Base-by-base conservation (phyloP, 1,140 invertebrate species). In the Ectropis grisescens region DNA sequence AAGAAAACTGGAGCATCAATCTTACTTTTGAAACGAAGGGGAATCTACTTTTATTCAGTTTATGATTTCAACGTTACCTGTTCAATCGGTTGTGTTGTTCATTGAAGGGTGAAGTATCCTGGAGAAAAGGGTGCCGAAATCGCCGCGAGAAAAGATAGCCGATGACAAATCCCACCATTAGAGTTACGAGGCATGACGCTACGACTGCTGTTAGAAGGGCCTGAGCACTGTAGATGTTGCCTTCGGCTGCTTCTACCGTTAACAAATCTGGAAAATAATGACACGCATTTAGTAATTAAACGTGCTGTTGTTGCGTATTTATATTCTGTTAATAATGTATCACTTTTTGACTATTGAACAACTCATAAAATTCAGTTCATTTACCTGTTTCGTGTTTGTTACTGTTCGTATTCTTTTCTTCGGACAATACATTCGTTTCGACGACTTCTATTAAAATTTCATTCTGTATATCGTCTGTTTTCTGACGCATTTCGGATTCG, bases 101-200 rank as follows among this genome's bases (percentile, higher is more conserved):
- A 42, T 89, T 88, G 72, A 90, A 90, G 49, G 88, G 87, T 25
- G 90, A 86, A 45, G 89, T 88, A 52, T 90, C 88, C 32, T 88
- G 87, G 55, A 90, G 90, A 40, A 88, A 86, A 22, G 88, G 86
- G 41, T 87, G 87, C 11, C 91, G 87, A 81, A 92, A 88, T 71
- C 90, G 83, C 43, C 91, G 86, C 5, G 91, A 93, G 68, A 94
- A 92, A 50, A 92, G 86, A 67, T 93, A 94, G 2, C 93, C 93
- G 33, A 89, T 89, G 24, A 92, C 88, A 68, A 94, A 94, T 19
- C 93, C 93, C 16, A 93, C 85, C 59, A 93, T 87, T 26, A 94
- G 82, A 1, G 92, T 93, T 28, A 90, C 88, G 27, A 94, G 82
- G 54, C 92, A 91, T 5, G 91, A 90, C 2, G 89, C 90, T 11